Conservation (phyloP, 2,113 vertebrate genomes). For the Poicephalus gulielmi region DNA sequence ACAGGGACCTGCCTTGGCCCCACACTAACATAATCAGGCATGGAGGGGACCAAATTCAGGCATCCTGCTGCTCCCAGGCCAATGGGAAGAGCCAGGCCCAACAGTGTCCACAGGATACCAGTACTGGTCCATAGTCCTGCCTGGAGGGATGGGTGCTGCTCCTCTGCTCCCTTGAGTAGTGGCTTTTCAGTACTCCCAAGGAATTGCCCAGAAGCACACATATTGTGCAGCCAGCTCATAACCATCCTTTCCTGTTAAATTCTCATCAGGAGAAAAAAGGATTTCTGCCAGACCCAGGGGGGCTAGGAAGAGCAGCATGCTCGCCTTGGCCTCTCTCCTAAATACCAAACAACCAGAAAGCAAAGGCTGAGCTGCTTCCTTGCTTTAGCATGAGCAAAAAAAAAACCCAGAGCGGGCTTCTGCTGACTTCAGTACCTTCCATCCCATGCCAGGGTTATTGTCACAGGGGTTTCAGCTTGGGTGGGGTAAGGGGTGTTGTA, state of each 20-base stretch:
- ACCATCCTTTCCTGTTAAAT: background rate
- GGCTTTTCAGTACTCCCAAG: background rate
- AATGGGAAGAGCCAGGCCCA: background rate
- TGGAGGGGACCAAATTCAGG: background rate
- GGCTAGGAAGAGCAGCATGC: background rate
- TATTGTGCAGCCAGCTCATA: fast-evolving
- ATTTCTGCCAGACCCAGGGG: background rate
- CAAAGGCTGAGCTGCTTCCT: background rate
- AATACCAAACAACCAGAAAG: background rate
- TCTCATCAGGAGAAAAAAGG: background rate
- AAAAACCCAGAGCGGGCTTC: background rate
- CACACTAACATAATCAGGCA: fast-evolving
- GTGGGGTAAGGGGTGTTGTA: background rate
- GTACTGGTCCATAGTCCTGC: background rate
- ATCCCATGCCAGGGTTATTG: background rate
- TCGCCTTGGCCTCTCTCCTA: background rate
- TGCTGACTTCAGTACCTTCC: background rate
- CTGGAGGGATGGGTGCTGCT: background rate
- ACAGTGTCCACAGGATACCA: fast-evolving
- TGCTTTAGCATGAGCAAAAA: background rate
- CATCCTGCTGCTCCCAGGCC: background rate
- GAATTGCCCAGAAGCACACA: fast-evolving
- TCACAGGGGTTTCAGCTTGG: background rate
- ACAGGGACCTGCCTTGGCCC: fast-evolving
- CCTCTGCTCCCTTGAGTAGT: background rate